Evolutionary conservation across 1,140 invertebrate genomes (phyloP), one percentile per base, ranked within the genome.

Genomic region (Thaumatotibia leucotreta): DNA sequence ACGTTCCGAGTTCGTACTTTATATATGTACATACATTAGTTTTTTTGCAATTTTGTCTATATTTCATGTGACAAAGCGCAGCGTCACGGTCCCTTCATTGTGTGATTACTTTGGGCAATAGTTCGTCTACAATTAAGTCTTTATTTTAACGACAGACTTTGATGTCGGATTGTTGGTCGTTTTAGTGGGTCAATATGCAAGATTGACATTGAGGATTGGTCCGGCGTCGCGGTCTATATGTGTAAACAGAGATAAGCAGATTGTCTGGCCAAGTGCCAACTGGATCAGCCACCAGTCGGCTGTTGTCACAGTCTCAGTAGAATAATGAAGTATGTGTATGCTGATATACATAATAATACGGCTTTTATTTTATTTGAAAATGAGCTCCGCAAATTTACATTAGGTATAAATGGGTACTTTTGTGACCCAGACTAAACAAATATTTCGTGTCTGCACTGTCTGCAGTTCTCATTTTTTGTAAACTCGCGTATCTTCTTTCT

Each of bases 361-460:
- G 14, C 4, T 4, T 39, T 39, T 9, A n/a, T 39, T 39, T 14
- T 39, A 20, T 24, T 14, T 4, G 9, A n/a, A 11, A 1, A 8
- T 27, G 11, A 54, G 22, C 23, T 24, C 22, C 50, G 50, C 50
- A 27, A 54, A 54, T 24, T 54, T 54, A 72, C 69, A 70, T 72
- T 69, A 70, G 72, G 68, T n/a, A 39, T 39, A n/a, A n/a, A n/a
- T n/a, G 14, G 35, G 35, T 33, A 24, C 22, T 49, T 66, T 77
- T 74, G 65, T 74, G 67, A 71, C 32, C 73, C 65, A 72, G 70
- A 71, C 68, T 75, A 75, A 77, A 77, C 73, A 73, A 32, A 63
- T 64, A 20, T 45, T 54, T 54, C 22, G 22, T n/a, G 50, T 45
- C 68, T 67, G 61, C 67, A 31, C 61, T 65, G 69, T 69, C 67